Evolutionary conservation across 1,140 invertebrate genomes (phyloP).

Genomic region (Onthophagus taurus): DNA sequence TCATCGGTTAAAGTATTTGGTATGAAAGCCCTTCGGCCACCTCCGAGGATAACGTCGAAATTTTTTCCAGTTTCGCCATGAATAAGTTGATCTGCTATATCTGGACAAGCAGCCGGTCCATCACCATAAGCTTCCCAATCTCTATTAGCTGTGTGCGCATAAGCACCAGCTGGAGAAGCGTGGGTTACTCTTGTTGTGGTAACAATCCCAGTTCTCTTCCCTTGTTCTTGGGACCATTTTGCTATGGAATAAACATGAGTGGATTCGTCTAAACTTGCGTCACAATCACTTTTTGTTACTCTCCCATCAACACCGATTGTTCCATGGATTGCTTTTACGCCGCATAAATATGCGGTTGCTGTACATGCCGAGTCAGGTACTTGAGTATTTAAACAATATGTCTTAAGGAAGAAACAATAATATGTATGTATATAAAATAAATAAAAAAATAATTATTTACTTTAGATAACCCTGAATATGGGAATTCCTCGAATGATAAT

Average conservation of each 20-base stretch:
- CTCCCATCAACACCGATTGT: constrained; percentile 65
- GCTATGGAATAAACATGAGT: constrained; percentile 57
- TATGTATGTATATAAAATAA: too few species aligned
- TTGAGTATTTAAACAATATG: constrained; percentile 73
- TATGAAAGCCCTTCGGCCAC: constrained; percentile 60
- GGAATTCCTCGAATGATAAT: constrained; percentile 65
- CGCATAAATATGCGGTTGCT: constrained; percentile 74
- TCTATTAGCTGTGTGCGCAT: constrained; percentile 66
- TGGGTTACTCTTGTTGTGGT: constrained; percentile 74
- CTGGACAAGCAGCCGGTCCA: constrained; percentile 46
- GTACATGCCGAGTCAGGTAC: constrained; percentile 58
- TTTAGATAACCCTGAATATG: constrained; percentile 57
- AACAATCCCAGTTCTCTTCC: constrained; percentile 66
- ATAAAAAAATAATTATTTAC: too few species aligned
- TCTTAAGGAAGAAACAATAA: too few species aligned
- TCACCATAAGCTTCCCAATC: constrained; percentile 57
- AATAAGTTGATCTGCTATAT: constrained; percentile 67
- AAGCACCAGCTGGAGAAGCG: constrained; percentile 59
- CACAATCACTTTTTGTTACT: constrained; percentile 48
- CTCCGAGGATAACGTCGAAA: constrained; percentile 61
- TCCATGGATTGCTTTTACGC: constrained; percentile 74
- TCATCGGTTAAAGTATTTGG: constrained; percentile 48
- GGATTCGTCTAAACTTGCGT: constrained; percentile 42
- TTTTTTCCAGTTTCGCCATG: constrained; percentile 52
- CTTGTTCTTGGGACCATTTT: constrained; percentile 59